These are phyloP conservation scores for Drosophila sp. DNA, from an alignment of 1,140 invertebrate genomes.

Conservation along the genomic window DNA sequence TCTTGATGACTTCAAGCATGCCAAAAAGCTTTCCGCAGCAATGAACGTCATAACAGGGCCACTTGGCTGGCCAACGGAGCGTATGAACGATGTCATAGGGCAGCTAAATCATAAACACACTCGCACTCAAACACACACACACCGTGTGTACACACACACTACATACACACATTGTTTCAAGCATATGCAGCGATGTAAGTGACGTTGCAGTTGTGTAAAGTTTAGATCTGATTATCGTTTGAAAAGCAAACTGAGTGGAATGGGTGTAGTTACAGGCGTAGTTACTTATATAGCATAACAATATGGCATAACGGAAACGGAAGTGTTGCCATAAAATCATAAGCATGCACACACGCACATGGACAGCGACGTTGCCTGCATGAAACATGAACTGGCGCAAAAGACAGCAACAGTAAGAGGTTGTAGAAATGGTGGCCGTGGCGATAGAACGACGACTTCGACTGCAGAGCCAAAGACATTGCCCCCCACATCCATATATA, in stretches of 20 bases:
- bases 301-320: slow-evolving; percentile 75
- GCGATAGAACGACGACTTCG: slow-evolving; percentile 27
- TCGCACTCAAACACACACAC: slow-evolving; percentile 35
- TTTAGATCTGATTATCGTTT: slow-evolving; percentile 82
- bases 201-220: slow-evolving; percentile 79
- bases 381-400: slow-evolving; percentile 75
- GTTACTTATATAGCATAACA: slow-evolving; percentile 47
- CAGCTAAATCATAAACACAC: slow-evolving; percentile 54
- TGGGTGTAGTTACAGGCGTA: slow-evolving; percentile 8
- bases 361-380: slow-evolving; percentile 61
- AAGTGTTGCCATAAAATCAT: slow-evolving; percentile 83
- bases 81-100: slow-evolving; percentile 78
- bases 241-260: slow-evolving; percentile 15
- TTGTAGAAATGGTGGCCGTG: slow-evolving; percentile 4
- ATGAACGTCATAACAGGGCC: slow-evolving; percentile 76
- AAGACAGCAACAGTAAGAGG: slow-evolving; percentile 58
- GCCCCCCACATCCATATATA: slow-evolving; percentile 12
- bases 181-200: slow-evolving; percentile 62
- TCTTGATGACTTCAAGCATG: slow-evolving; percentile 68
- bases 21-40: slow-evolving; percentile 80
- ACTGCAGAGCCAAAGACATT: slow-evolving; percentile 63
- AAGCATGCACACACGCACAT: slow-evolving; percentile 79
- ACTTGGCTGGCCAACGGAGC: slow-evolving; percentile 78
- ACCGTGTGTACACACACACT: slow-evolving; percentile 39
- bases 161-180: slow-evolving; percentile 22